Base-by-base conservation (phyloP, 2,797 vertebrate species). In the Phyllotis vaccarum region DNA sequence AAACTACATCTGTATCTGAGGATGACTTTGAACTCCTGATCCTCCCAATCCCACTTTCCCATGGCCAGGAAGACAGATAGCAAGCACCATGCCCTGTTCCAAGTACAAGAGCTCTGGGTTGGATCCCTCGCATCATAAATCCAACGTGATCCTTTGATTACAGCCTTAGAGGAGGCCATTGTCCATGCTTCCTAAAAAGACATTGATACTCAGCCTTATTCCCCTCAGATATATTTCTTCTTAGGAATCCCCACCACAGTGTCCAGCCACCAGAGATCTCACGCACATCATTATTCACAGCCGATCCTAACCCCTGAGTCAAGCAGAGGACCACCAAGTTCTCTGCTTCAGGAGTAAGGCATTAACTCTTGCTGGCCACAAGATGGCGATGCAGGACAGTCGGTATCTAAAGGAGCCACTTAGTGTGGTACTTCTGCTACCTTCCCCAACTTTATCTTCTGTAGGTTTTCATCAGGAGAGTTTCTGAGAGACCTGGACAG, bases 381-480 rank as follows among this genome's bases (percentile, higher is more conserved):
- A 97, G 97, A 54, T 97, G 96, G 96, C 88, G 17, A 66, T 94
- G 93, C 96, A 97, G 90, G 96, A 87, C 90, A 97, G 9, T 10
- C 66, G 78, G 40, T 91, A 82, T 94, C 34, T 7, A 24, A 83
- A 46, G 37, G 17, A 14, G 1, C 0, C 11, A 3, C 22, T 54
- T 29, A 0, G 7, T 37, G 82, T 70, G 11, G 19, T 13, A 16
- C n/a, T 31, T 29, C 12, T 11, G 0, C 3, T n/a, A 3, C 3
- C 11, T 37, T 27, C 66, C 60, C 68, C 62, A 46, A 21, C 29
- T 52, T 80, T 10, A 76, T 3, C 54, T 43, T 52, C 68, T 0
- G 1, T 19, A 66, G 40, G 60, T 40, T 49, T 49, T 49, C 46
- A 49, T 9, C 46, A 49, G 11, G 19, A 21, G 66, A n/a, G 29